These are phyloP conservation scores for Hemaris fuciformis DNA, from an alignment of 2,888 invertebrate genomes.

Conservation along the genomic window DNA sequence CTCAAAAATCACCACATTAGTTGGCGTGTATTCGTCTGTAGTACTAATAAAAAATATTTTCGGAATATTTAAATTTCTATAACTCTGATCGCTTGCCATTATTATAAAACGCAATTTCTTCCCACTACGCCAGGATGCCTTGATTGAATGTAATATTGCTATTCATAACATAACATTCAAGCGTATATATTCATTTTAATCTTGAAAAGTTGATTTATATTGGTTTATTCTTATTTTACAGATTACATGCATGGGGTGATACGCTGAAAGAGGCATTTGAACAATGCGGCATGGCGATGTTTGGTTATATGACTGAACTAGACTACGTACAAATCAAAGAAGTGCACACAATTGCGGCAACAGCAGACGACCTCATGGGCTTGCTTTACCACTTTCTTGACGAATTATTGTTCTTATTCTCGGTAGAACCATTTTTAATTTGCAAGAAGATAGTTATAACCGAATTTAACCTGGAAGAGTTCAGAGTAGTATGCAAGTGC, in stretches of 20 bases:
- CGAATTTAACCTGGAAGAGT: constrained; percentile 91
- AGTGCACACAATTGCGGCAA: constrained; percentile 91
- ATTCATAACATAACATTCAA: too few species aligned
- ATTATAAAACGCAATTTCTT: too few species aligned
- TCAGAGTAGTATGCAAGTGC: constrained; percentile 89
- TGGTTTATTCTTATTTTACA: constrained; percentile 48
- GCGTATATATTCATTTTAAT: too few species aligned
- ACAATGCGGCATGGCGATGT: constrained; percentile 97
- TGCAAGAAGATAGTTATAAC: constrained; percentile 93
- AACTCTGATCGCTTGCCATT: too few species aligned
- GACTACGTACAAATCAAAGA: constrained; percentile 90
- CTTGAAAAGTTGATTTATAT: not conserved
- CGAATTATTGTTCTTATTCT: constrained; percentile 95
- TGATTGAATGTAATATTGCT: too few species aligned
- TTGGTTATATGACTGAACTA: constrained; percentile 97
- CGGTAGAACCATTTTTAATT: constrained; percentile 94
- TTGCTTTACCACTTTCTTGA: constrained; percentile 96
- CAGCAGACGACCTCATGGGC: constrained; percentile 93
- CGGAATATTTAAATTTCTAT: too few species aligned
- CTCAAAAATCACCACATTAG: too few species aligned
- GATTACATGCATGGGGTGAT: constrained; percentile 96
- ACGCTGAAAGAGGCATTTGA: constrained; percentile 94
- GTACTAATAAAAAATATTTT: too few species aligned
- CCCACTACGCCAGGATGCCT: too few species aligned
- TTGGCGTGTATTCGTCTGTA: too few species aligned